Evolutionary conservation across 2,113 vertebrate genomes (phyloP).

Genomic region (Donacobius atricapilla): DNA sequence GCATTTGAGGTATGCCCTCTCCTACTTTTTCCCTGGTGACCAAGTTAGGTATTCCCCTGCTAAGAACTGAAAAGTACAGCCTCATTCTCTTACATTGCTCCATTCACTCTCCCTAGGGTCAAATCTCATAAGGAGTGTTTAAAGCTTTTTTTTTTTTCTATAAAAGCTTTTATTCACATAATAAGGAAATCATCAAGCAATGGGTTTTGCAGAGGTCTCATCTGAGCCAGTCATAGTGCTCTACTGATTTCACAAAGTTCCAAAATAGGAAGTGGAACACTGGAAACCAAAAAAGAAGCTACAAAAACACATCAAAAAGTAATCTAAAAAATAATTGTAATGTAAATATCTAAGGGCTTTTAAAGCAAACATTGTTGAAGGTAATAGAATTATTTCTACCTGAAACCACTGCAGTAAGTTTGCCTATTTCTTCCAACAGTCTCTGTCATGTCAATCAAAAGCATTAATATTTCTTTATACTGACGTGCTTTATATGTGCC

Average conservation of each 20-base stretch:
- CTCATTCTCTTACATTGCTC: neutral
- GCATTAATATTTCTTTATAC: neutral
- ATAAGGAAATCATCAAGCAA: neutral
- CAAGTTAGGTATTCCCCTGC: neutral
- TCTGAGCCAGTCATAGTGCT: neutral
- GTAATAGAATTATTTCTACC: neutral
- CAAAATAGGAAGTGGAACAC: neutral
- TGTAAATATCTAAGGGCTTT: neutral
- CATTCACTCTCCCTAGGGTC: neutral
- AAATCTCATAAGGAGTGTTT: neutral
- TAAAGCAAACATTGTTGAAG: neutral
- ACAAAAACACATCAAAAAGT: neutral
- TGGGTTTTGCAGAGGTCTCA: neutral
- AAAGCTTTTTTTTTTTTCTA: neutral
- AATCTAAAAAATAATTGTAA: neutral
- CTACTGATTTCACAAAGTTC: neutral
- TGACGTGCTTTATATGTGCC: neutral
- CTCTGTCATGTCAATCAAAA: neutral
- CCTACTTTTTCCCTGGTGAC: neutral
- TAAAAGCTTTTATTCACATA: neutral
- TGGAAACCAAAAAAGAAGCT: neutral
- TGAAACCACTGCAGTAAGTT: neutral
- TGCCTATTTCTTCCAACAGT: neutral
- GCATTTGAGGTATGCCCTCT: neutral
- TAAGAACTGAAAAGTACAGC: neutral